Conservation (phyloP, 2,797 vertebrate species). For the Vespertilio murinus region DNA sequence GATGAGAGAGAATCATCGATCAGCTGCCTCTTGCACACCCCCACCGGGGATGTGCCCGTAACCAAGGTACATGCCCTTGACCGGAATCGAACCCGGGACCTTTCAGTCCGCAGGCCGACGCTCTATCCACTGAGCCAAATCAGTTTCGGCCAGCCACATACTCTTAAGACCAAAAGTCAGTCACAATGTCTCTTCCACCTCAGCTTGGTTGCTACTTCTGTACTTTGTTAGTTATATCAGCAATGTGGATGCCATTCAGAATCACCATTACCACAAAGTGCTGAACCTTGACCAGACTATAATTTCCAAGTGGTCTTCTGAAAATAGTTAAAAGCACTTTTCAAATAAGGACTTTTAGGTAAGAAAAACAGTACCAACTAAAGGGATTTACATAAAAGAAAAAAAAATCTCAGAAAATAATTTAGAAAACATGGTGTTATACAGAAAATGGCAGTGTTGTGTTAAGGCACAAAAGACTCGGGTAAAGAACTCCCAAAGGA, state of each 20-base stretch:
- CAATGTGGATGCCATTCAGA: slow-evolving; percentile 29
- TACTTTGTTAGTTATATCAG: background rate
- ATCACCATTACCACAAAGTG: background rate
- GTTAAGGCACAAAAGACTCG: slow-evolving; percentile 46
- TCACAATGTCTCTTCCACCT: background rate
- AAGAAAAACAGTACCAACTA: slow-evolving; percentile 46
- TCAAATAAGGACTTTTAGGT: slow-evolving; percentile 53
- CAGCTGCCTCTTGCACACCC: too few relatives aligned
- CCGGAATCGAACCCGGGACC: too few relatives aligned
- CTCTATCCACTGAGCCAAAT: too few relatives aligned
- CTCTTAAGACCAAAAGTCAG: background rate
- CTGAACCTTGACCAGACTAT: background rate
- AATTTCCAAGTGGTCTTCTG: slow-evolving; percentile 53
- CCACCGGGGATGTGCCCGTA: too few relatives aligned
- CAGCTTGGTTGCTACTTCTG: background rate
- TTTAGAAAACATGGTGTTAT: slow-evolving; percentile 32
- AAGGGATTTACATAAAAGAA: slow-evolving; percentile 50
- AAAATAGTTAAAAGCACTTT: slow-evolving; percentile 52
- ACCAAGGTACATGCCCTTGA: too few relatives aligned
- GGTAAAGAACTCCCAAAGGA: slow-evolving; percentile 53
- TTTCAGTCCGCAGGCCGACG: too few relatives aligned
- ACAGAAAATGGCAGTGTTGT: slow-evolving; percentile 20
- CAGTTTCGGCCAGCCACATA: too few relatives aligned
- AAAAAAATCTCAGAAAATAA: background rate
- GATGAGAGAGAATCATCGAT: too few relatives aligned